phyloP scores from a whole-genome alignment of 2,113 vertebrate genomes.

The Columba janthina region DNA sequence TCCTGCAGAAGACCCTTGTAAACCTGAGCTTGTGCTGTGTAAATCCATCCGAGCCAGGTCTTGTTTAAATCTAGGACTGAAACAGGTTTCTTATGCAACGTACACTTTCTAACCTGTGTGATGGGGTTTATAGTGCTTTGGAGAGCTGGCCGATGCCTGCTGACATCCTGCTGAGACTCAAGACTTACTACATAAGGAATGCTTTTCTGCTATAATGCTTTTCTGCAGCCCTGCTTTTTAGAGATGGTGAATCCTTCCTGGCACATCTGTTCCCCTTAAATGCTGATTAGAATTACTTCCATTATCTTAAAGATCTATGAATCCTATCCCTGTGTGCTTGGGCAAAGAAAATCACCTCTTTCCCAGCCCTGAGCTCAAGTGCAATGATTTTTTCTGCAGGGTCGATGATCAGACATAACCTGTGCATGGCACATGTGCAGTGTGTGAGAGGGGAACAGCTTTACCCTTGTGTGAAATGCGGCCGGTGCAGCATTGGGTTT shows the following conservation, averaged over 20 bases:
- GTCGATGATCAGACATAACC: neutral
- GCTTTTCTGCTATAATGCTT: neutral
- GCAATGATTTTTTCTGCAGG: fast-evolving
- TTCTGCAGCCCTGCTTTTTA: neutral
- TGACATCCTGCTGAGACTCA: neutral
- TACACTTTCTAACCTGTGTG: neutral
- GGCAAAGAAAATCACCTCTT: neutral
- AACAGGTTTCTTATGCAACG: neutral
- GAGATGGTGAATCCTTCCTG: neutral
- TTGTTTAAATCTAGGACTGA: neutral
- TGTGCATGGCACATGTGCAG: fast-evolving
- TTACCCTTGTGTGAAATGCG: neutral
- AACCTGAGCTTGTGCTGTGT: neutral
- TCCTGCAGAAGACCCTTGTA: neutral
- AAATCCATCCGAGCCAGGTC: neutral
- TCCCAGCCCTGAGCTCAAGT: neutral
- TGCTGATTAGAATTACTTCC: neutral
- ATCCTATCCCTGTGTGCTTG: neutral
- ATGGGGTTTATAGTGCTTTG: neutral
- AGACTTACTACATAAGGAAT: neutral
- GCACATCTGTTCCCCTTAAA: neutral
- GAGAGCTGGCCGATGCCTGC: neutral
- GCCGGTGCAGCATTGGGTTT: fast-evolving
- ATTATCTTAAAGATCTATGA: neutral
- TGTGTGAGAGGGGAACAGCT: neutral